Percentiles rank a stretch among this genome's conserved stretches.
These are phyloP conservation scores for Listrodromus nycthemerus DNA, from an alignment of 2,888 invertebrate species.

Conservation along the genomic window DNA sequence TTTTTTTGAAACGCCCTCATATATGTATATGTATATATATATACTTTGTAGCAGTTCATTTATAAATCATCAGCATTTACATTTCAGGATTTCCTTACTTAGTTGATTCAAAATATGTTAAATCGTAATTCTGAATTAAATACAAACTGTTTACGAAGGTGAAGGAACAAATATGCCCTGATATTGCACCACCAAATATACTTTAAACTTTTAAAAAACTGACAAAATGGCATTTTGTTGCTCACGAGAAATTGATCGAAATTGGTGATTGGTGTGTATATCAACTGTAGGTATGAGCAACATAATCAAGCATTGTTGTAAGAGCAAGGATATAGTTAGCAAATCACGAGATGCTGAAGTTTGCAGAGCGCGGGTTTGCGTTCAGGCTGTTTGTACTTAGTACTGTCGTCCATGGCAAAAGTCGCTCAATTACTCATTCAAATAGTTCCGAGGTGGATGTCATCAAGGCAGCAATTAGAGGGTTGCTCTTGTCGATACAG, in stretches of 20 bases:
- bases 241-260: background rate
- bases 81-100: too few species aligned
- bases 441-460: conserved; percentile 13
- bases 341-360: background rate
- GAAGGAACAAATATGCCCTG: too few species aligned
- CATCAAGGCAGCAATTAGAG: conserved; percentile 24
- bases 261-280: background rate
- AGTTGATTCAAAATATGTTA: too few species aligned
- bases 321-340: background rate
- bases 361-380: background rate
- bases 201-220: too few species aligned
- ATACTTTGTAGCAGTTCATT: background rate
- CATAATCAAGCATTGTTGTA: conserved; percentile 7
- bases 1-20: too few species aligned
- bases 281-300: background rate
- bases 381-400: background rate
- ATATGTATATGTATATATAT: background rate
- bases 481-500: background rate
- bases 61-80: too few species aligned
- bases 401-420: background rate
- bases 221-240: background rate
- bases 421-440: conserved; percentile 30
- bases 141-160: too few species aligned
- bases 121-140: too few species aligned
- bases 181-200: too few species aligned